These are phyloP conservation scores for Oscheius myriophilus DNA, from an alignment of 2,888 invertebrate genomes.

Conservation along the genomic window DNA sequence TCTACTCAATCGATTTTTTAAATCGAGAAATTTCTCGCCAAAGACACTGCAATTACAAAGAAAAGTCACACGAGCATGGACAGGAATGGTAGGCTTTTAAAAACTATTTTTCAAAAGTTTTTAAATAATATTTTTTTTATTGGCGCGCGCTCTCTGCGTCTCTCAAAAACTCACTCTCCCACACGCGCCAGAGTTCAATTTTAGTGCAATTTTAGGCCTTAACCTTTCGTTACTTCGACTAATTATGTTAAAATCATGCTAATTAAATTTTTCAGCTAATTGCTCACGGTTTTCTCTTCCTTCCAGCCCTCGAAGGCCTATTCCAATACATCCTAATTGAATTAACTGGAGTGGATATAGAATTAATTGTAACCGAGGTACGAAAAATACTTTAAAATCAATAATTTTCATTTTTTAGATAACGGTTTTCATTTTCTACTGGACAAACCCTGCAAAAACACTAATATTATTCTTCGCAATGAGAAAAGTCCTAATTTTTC, in stretches of 20 bases:
- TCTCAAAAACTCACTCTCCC: too few species aligned
- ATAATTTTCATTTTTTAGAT: conserved; percentile 2
- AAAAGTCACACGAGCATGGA: background rate
- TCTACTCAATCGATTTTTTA: background rate
- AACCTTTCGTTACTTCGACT: too few species aligned
- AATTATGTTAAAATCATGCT: too few species aligned
- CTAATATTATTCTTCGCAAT: conserved; percentile 3
- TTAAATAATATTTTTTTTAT: background rate
- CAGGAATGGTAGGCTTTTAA: background rate
- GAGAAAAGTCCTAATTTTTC: conserved; percentile 1
- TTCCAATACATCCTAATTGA: background rate
- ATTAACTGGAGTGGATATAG: background rate
- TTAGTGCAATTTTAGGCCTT: too few species aligned
- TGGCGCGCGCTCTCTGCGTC: too few species aligned
- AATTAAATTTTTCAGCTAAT: conserved; percentile 1
- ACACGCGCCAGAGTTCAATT: too few species aligned
- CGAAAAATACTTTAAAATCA: too few species aligned
- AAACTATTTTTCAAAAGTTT: background rate
- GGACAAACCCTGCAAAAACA: background rate
- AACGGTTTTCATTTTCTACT: background rate
- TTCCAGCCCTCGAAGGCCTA: background rate
- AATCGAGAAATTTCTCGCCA: background rate
- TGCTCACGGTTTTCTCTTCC: conserved; percentile 1
- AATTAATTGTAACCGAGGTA: background rate
- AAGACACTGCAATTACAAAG: background rate